Percentiles rank a stretch among this genome's conserved stretches.
Evolutionary conservation across 2,888 invertebrate species (phyloP).

Genomic region (Watsonalla binaria): DNA sequence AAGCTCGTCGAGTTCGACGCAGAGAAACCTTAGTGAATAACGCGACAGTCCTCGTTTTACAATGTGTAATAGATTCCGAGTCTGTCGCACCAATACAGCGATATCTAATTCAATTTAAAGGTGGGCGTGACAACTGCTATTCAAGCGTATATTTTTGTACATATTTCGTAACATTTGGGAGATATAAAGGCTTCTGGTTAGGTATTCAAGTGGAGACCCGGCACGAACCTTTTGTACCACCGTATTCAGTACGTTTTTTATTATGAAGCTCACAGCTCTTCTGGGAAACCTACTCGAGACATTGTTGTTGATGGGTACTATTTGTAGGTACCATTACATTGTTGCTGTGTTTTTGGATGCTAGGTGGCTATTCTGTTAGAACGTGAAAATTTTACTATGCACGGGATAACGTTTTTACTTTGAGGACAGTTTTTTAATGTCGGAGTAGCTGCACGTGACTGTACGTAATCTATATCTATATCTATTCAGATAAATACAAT

Average conservation of each 20-base stretch:
- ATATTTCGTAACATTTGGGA: background rate
- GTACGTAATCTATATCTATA: too few relatives aligned
- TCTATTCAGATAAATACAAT: too few relatives aligned
- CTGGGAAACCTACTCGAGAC: constrained; percentile 8
- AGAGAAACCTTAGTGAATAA: too few relatives aligned
- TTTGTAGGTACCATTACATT: background rate
- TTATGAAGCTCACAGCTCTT: constrained; percentile 31
- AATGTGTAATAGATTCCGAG: background rate
- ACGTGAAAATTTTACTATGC: too few relatives aligned
- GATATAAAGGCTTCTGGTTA: constrained; percentile 17
- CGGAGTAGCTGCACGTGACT: too few relatives aligned
- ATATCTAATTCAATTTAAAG: background rate
- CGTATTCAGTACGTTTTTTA: constrained; percentile 21
- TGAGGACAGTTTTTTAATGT: too few relatives aligned
- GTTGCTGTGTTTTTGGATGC: constrained; percentile 13
- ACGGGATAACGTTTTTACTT: too few relatives aligned
- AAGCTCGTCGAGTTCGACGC: too few relatives aligned
- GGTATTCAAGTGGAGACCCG: constrained; percentile 23
- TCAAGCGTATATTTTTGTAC: constrained; percentile 9
- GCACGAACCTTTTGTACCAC: constrained; percentile 22
- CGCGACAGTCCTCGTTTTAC: too few relatives aligned
- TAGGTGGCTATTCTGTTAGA: too few relatives aligned
- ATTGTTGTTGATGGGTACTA: background rate
- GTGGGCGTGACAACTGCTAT: constrained; percentile 4
- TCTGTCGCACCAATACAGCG: background rate